Evolutionary conservation across 2,888 invertebrate species (phyloP), one percentile per base, ranked within the genome.

Genomic region (Rhyacophila evoluta): DNA sequence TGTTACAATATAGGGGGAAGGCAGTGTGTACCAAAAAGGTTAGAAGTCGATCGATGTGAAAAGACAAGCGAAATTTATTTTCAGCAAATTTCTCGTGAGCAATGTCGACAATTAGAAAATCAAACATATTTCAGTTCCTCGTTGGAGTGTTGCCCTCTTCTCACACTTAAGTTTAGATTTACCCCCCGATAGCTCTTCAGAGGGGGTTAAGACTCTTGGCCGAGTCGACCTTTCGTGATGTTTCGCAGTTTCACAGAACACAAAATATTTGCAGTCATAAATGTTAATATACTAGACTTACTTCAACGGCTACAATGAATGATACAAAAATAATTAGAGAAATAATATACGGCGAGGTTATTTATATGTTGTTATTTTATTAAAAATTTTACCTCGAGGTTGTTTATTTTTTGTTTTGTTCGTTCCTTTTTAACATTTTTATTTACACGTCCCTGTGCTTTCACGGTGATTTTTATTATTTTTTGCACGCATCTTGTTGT

Each of bases 211-310:
- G 55, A 55, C 15, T 19, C 55, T 55, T 25, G 55, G 55, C 25
- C 55, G 25, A 25, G 55, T 55, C 55, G 55, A 55, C 55, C 19
- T 55, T 55, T 55, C 55, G 55, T 55, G 55, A 0, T 12, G 55
- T 19, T 10, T 1, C 6, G 55, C 55, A 55, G 55, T 55, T 55
- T 19, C 55, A 19, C 15, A 12, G 10, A 12, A 55, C 41, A 41
- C 55, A 19, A 55, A 55, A 55, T 55, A 55, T 55, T 12, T 55
- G 55, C 55, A 55, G 15, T 55, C 55, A 55, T 55, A 55, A 55
- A 55, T 19, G 19, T 55, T 19, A 25, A 55, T 55, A 55, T 55
- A 55, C 19, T 55, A 19, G 19, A 55, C 55, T 55, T 33, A 33
- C 29, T 33, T 6, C 29, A 33, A 33, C 29, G 29, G 6, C 55